Conservation (phyloP, 2,797 vertebrate species). For the Silurus lanzhouensis region DNA sequence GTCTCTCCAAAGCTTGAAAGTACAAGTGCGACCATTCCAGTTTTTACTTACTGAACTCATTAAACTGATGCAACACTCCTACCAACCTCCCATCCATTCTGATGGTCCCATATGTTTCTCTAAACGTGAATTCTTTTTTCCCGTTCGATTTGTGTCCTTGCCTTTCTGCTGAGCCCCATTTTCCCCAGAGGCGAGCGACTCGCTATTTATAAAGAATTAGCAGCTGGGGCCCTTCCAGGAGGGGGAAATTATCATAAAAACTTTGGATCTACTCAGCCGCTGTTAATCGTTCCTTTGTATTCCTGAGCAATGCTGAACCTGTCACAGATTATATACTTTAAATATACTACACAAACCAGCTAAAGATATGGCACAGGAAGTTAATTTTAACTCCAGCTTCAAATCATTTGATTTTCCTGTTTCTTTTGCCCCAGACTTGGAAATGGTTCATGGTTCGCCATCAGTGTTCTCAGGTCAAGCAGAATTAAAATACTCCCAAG, state of each 20-base stretch:
- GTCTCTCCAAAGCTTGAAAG: not conserved
- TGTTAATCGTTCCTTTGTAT: constrained; percentile 66
- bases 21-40: constrained; percentile 13
- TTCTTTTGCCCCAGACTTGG: constrained; percentile 50
- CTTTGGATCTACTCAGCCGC: constrained; percentile 78
- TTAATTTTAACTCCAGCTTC: constrained; percentile 53
- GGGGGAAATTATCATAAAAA: constrained; percentile 72
- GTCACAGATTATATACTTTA: constrained; percentile 38
- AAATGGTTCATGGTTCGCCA: not conserved
- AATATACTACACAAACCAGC: not conserved
- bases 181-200: constrained; percentile 70
- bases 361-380: constrained; percentile 49
- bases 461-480: not conserved
- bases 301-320: constrained; percentile 43
- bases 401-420: constrained; percentile 52
- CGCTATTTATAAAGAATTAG: constrained; percentile 82
- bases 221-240: constrained; percentile 81
- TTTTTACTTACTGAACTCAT: constrained; percentile 45
- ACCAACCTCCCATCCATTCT: constrained; percentile 67
- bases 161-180: constrained; percentile 74
- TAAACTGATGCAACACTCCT: constrained; percentile 43
- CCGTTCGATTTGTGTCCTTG: constrained; percentile 74
- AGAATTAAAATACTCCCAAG: constrained; percentile 18
- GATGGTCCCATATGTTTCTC: constrained; percentile 81
- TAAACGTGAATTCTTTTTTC: constrained; percentile 78